Evolutionary conservation across 2,888 invertebrate genomes (phyloP).

Genomic region (Dendrolimus houi): DNA sequence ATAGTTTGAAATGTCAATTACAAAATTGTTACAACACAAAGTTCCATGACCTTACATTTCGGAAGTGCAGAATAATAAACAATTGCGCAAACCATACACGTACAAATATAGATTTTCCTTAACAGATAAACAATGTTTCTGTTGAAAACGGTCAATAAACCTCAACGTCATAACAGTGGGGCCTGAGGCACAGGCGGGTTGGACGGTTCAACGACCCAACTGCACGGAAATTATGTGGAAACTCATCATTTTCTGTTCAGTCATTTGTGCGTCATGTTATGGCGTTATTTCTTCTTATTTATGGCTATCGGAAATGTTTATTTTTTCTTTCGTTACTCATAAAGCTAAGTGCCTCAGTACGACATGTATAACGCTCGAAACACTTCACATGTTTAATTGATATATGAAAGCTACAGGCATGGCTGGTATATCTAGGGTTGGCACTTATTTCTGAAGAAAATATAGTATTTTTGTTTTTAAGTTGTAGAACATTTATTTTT

Average conservation of each 20-base stretch:
- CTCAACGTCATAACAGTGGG: constrained; percentile 7
- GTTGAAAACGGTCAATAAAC: constrained; percentile 7
- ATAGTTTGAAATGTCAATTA: no score
- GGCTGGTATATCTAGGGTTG: no score
- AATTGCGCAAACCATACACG: not conserved
- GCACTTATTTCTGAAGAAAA: no score
- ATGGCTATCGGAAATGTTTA: not conserved
- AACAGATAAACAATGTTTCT: not conserved
- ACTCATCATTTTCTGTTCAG: constrained; percentile 5
- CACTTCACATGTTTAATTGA: no score
- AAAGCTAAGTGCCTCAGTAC: no score
- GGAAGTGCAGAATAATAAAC: not conserved
- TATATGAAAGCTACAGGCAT: no score
- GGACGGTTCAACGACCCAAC: constrained; percentile 13
- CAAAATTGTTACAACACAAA: not conserved
- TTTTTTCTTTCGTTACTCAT: no score
- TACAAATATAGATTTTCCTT: not conserved
- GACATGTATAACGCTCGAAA: no score
- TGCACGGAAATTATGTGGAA: constrained; percentile 18
- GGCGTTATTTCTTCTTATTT: not conserved
- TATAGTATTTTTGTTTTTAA: no score
- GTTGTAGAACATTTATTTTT: no score
- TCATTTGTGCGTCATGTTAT: not conserved
- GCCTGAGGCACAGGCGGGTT: constrained; percentile 11
- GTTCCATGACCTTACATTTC: not conserved